Evolutionary conservation across 2,888 invertebrate species (phyloP), one percentile per base, ranked within the genome.

Genomic region (Caprella mutica): DNA sequence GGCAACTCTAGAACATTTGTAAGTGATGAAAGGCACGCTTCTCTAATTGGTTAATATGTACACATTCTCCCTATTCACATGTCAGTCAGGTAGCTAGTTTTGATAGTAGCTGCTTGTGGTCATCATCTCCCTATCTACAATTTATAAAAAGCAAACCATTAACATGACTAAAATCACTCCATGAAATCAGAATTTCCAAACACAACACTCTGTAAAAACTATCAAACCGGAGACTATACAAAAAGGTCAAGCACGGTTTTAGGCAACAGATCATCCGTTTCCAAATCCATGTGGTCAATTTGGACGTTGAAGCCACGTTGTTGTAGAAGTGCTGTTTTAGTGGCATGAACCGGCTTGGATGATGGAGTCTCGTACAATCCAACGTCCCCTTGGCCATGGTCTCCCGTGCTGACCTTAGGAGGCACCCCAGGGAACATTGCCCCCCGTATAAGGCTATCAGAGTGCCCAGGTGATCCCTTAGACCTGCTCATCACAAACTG

Each of bases 221-320:
- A n/a, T n/a, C n/a, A n/a, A n/a, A n/a, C n/a, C n/a, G n/a, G n/a
- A 21, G 23, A 42, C 55, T 39, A 62, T 14, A 64, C 64, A 54
- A 64, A 64, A 8, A 64, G 46, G 38, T 64, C 64, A 8, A 60
- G 58, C 23, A 64, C 58, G 21, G 64, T 64, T 26, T 60, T 57
- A 8, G 64, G 64, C 19, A 64, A 48, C 30, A 59, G 58, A 12
- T 64, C 64, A 24, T 38, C 52, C n/a, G 43, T 39, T 38, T 59
- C 60, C 26, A 48, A 48, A 30, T 48, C 48, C 48, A 48, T 48
- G 48, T 27, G 48, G 2, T n/a, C 44, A 4, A 14, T 35, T 9
- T 29, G 35, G 3, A 29, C 39, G 2, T 52, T 35, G 44, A 64
- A 64, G 5, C 64, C 64, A 39, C 64, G 42, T 38, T 58, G 50